Percentiles rank a stretch among this genome's conserved stretches.
Conservation (phyloP, 2,888 invertebrate species). For the Tuta absoluta region DNA sequence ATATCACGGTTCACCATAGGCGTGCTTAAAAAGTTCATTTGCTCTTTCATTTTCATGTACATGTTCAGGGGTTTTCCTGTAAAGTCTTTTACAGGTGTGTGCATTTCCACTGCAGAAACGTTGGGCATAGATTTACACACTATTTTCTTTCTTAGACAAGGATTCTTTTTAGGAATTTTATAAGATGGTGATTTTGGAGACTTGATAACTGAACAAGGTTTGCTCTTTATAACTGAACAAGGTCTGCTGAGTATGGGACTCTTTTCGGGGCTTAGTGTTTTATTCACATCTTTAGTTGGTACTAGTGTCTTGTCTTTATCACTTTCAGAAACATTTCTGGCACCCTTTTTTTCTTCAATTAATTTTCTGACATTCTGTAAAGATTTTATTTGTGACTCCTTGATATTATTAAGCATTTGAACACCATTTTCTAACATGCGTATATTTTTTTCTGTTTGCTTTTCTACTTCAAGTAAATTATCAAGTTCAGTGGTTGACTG, state of each 20-base stretch:
- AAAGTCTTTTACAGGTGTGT: slow-evolving; percentile 52
- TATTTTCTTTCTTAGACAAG: slow-evolving; percentile 59
- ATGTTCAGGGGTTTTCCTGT: slow-evolving; percentile 57
- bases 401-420: slow-evolving; percentile 50
- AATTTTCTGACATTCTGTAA: slow-evolving; percentile 54
- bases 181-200: slow-evolving; percentile 62
- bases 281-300: slow-evolving; percentile 38
- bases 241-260: slow-evolving; percentile 42
- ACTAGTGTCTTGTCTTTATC: slow-evolving; percentile 44
- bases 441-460: slow-evolving; percentile 53
- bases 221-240: slow-evolving; percentile 56
- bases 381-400: slow-evolving; percentile 55
- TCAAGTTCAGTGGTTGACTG: slow-evolving; percentile 49
- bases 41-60: slow-evolving; percentile 70
- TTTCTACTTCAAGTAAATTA: slow-evolving; percentile 55
- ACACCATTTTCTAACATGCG: slow-evolving; percentile 58
- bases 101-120: slow-evolving; percentile 42
- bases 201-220: slow-evolving; percentile 57
- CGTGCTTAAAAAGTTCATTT: slow-evolving; percentile 66
- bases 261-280: slow-evolving; percentile 38
- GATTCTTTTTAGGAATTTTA: slow-evolving; percentile 65
- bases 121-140: slow-evolving; percentile 65
- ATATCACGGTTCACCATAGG: slow-evolving; percentile 50
- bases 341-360: slow-evolving; percentile 50
- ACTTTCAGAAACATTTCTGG: slow-evolving; percentile 33